Evolutionary conservation across 2,888 invertebrate species (phyloP).

Genomic region (Iselma pallidipennis): DNA sequence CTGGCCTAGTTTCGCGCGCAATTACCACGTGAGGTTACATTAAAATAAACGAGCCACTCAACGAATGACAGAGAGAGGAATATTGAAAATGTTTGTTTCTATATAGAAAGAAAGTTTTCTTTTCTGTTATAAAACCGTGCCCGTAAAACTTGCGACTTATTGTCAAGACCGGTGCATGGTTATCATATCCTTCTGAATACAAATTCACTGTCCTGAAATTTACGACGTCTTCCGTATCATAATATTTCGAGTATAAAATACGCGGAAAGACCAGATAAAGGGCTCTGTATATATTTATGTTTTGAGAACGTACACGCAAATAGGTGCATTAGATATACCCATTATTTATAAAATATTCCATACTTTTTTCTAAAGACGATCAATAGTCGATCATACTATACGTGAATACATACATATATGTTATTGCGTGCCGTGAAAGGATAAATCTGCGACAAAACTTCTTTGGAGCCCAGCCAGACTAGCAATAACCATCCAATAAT

Average conservation of each 20-base stretch:
- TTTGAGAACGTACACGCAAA: conserved; percentile 13
- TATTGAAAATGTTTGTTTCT: conserved; percentile 15
- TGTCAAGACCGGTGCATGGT: conserved; percentile 17
- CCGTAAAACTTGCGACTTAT: conserved; percentile 27
- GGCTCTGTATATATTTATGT: conserved; percentile 26
- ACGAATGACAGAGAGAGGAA: background rate
- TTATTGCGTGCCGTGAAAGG: conserved; percentile 4
- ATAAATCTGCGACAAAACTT: conserved; percentile 11
- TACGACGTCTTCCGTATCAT: conserved; percentile 31
- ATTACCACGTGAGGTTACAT: conserved; percentile 10
- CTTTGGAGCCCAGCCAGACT: background rate
- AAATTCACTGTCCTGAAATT: conserved; percentile 31
- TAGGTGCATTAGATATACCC: too few relatives aligned
- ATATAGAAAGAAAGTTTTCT: background rate
- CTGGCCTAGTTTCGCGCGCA: conserved; percentile 31
- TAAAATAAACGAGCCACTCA: conserved; percentile 7
- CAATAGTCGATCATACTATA: conserved; percentile 6
- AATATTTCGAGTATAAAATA: conserved; percentile 32
- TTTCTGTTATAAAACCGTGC: conserved; percentile 19
- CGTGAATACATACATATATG: background rate
- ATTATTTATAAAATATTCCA: too few relatives aligned
- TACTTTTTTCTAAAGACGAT: background rate
- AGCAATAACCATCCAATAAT: conserved; percentile 9
- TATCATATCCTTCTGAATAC: conserved; percentile 29
- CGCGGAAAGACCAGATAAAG: conserved; percentile 27